These are phyloP conservation scores for Nycteola revayana DNA, from an alignment of 2,888 invertebrate genomes.

Conservation along the genomic window DNA sequence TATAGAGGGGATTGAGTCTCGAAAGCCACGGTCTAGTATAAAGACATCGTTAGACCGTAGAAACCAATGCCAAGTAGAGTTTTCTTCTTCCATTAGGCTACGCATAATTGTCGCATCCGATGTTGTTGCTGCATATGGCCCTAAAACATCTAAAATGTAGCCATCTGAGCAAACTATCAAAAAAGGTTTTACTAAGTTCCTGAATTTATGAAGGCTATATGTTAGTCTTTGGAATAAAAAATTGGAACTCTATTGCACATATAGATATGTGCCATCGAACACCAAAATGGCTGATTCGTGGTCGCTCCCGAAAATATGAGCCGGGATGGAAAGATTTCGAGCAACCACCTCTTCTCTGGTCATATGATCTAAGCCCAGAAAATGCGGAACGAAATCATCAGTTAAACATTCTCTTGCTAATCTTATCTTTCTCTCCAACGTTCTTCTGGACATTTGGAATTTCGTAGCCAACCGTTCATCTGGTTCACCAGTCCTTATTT, in stretches of 20 bases:
- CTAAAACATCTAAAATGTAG: slow-evolving; percentile 3
- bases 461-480: slow-evolving; percentile 10
- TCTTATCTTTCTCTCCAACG: slow-evolving; percentile 68
- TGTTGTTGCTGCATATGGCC: slow-evolving; percentile 6
- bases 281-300: slow-evolving; percentile 2
- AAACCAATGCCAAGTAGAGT: slow-evolving; percentile 2
- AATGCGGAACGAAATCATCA: slow-evolving; percentile 11
- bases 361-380: slow-evolving; percentile 18
- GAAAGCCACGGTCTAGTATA: slow-evolving; percentile 9
- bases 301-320: slow-evolving; percentile 6
- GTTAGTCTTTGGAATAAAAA: slow-evolving; percentile 17
- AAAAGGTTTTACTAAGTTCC: slow-evolving; percentile 10
- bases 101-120: slow-evolving; percentile 3
- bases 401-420: slow-evolving; percentile 19
- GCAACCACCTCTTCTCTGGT: slow-evolving; percentile 12
- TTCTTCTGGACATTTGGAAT: slow-evolving; percentile 7
- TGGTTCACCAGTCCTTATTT: slow-evolving; percentile 19
- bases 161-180: slow-evolving; percentile 11
- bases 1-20: slow-evolving; percentile 1
- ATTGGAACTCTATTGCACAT: slow-evolving; percentile 18
- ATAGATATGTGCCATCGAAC: slow-evolving; percentile 19
- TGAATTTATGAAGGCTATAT: slow-evolving; percentile 11
- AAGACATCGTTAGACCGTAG: slow-evolving; percentile 4
- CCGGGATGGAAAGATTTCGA: slow-evolving; percentile 10
- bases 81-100: not conserved